Conservation (phyloP, 2,797 vertebrate genomes). For the Mus spretus region DNA sequence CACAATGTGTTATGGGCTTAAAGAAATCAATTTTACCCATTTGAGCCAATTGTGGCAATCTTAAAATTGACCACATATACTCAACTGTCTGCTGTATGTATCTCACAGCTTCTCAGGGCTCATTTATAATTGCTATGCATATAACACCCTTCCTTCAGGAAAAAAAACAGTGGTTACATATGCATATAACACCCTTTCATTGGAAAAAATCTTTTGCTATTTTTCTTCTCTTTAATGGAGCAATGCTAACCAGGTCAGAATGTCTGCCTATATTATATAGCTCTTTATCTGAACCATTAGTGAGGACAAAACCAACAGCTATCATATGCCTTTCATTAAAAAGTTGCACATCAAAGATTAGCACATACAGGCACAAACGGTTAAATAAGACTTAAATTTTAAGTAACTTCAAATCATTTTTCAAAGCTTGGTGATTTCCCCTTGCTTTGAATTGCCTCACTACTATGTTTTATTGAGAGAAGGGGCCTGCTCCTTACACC, state of each 20-base stretch:
- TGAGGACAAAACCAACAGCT: background rate
- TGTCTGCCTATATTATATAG: background rate
- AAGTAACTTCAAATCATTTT: slow-evolving; percentile 58
- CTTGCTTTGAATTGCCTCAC: background rate
- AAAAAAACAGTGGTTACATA: slow-evolving; percentile 16
- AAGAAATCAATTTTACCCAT: slow-evolving; percentile 82
- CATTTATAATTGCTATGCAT: slow-evolving; percentile 66
- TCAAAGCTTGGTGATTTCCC: slow-evolving; percentile 12
- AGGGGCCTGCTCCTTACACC: background rate
- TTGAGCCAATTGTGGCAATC: slow-evolving; percentile 77
- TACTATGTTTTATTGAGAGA: background rate
- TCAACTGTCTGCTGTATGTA: slow-evolving; percentile 67
- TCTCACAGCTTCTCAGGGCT: slow-evolving; percentile 55
- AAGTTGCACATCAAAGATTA: slow-evolving; percentile 2
- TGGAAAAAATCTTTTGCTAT: slow-evolving; percentile 29
- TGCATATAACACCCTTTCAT: slow-evolving; percentile 25
- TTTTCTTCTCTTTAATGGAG: slow-evolving; percentile 52
- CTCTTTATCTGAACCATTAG: slow-evolving; percentile 45
- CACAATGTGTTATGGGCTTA: slow-evolving; percentile 74
- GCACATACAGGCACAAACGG: background rate
- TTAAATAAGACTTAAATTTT: background rate
- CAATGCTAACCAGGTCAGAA: slow-evolving; percentile 62
- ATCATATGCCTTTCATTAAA: slow-evolving; percentile 47
- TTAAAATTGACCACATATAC: slow-evolving; percentile 80
- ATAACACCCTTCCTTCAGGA: background rate